phyloP scores from a whole-genome alignment of 2,888 invertebrate genomes.

The Caradrina kadenii region DNA sequence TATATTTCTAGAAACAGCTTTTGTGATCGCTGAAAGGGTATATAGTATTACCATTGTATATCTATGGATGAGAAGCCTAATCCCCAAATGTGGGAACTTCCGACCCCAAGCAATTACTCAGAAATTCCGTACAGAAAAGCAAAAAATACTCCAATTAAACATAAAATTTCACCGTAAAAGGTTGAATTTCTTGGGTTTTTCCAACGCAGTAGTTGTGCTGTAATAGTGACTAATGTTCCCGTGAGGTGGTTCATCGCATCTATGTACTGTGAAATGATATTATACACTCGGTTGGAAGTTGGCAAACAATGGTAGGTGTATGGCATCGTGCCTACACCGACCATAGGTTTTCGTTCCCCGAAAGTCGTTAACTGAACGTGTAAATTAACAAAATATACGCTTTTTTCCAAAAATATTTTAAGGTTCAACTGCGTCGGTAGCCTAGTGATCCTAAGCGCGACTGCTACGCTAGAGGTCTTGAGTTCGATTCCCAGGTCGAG shows the following conservation, averaged over 20 bases:
- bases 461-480: no score
- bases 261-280: conserved; percentile 27
- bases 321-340: conserved; percentile 41
- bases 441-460: no score
- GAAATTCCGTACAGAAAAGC: background rate
- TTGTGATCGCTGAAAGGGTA: background rate
- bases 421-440: no score
- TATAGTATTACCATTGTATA: conserved; percentile 2
- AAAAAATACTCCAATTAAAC: background rate
- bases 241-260: conserved; percentile 17
- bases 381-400: conserved; percentile 1
- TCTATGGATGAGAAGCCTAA: conserved; percentile 8
- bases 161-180: conserved; percentile 7
- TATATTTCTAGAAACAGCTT: background rate
- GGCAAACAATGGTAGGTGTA: conserved; percentile 36
- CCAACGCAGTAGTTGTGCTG: background rate
- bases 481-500: no score
- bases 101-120: background rate
- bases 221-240: conserved; percentile 21
- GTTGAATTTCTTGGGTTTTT: conserved; percentile 7
- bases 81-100: conserved; percentile 21
- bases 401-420: background rate
- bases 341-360: conserved; percentile 22
- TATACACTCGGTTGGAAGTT: conserved; percentile 42
- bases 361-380: conserved; percentile 19